Percentiles rank a stretch among this genome's conserved stretches.
Conservation (phyloP, 2,113 vertebrate species). For the Lamprotornis superbus region DNA sequence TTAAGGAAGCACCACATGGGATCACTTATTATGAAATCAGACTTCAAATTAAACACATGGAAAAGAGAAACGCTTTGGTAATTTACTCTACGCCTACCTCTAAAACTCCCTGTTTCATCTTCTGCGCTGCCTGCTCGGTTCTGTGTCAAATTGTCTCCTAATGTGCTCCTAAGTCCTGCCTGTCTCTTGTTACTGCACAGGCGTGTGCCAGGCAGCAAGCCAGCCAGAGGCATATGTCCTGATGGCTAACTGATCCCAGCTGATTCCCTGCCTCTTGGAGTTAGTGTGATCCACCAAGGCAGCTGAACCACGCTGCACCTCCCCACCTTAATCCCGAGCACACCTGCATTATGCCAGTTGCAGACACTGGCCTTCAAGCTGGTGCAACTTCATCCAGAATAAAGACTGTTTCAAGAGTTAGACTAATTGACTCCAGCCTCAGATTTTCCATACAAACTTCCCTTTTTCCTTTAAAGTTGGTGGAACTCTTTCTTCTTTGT, state of each 20-base stretch:
- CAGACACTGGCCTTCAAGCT: neutral
- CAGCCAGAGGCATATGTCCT: neutral
- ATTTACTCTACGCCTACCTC: constrained; percentile 60
- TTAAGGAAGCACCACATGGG: constrained; percentile 42
- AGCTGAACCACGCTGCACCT: neutral
- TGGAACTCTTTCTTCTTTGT: neutral
- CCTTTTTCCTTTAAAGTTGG: neutral
- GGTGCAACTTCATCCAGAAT: neutral
- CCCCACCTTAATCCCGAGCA: neutral
- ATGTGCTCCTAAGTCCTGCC: neutral
- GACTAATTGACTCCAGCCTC: neutral
- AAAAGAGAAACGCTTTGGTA: constrained; percentile 43
- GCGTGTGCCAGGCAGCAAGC: constrained; percentile 55
- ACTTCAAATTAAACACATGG: constrained; percentile 55
- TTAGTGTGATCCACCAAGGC: neutral
- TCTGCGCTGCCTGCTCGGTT: neutral
- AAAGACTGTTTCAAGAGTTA: neutral
- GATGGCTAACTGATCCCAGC: constrained; percentile 13
- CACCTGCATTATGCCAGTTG: neutral
- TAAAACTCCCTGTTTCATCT: constrained; percentile 41
- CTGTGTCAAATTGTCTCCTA: constrained; percentile 23
- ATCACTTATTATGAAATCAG: constrained; percentile 55
- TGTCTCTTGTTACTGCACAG: constrained; percentile 60
- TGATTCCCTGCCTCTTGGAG: constrained; percentile 12
- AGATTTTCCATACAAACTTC: neutral